These are phyloP conservation scores for Stenichneumon culpator DNA, from an alignment of 2,888 invertebrate genomes.

Conservation along the genomic window DNA sequence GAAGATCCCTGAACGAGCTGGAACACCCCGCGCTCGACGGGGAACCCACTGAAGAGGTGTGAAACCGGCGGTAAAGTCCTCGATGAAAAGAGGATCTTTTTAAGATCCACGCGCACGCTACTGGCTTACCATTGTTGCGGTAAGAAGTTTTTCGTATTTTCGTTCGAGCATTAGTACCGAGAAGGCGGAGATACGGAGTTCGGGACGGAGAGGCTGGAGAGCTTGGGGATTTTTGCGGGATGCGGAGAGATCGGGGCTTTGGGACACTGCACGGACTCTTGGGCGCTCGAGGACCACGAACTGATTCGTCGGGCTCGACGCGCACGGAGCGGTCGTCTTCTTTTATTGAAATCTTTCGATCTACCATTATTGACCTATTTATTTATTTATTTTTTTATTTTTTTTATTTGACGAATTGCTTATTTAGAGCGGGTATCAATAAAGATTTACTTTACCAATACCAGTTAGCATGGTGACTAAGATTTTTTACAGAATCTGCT, in stretches of 20 bases:
- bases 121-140: constrained; percentile 80
- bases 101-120: constrained; percentile 76
- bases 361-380: neutral
- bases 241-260: neutral
- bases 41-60: constrained; percentile 82
- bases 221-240: neutral
- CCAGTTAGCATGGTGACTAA: no score
- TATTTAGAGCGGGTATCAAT: no score
- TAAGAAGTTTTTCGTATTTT: constrained; percentile 82
- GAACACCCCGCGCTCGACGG: constrained; percentile 70
- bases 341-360: neutral
- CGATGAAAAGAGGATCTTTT: constrained; percentile 77
- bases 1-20: constrained; percentile 68
- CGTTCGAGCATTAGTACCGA: constrained; percentile 55
- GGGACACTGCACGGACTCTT: constrained; percentile 76
- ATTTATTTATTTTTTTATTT: neutral
- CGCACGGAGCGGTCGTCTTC: neutral
- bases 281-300: constrained; percentile 78
- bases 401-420: neutral
- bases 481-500: no score
- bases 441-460: no score
- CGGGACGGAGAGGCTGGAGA: neutral
- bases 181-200: constrained; percentile 8
- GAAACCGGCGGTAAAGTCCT: constrained; percentile 82
- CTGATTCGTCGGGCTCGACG: constrained; percentile 12